phyloP scores from a whole-genome alignment of 2,888 invertebrate species.

The Eurois occulta region DNA sequence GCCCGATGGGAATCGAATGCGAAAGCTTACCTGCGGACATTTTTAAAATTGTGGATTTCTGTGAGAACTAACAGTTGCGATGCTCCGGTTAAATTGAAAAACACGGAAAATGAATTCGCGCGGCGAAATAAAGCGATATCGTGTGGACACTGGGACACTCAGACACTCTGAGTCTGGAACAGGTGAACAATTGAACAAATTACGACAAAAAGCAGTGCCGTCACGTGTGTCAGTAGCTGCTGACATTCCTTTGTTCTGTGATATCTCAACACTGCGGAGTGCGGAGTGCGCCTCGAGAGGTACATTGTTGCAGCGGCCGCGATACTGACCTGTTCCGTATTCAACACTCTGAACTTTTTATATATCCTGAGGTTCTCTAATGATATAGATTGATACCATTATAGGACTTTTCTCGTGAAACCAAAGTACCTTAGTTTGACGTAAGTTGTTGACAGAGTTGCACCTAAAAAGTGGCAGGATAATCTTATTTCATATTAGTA shows the following conservation, averaged over 20 bases:
- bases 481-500: neutral
- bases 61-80: slow-evolving; percentile 77
- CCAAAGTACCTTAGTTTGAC: neutral
- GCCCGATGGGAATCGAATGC: slow-evolving; percentile 84
- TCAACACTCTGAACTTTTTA: neutral
- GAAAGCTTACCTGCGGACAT: slow-evolving; percentile 77
- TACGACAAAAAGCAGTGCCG: slow-evolving; percentile 76
- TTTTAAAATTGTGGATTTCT: slow-evolving; percentile 81
- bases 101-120: slow-evolving; percentile 69
- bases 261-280: slow-evolving; percentile 18
- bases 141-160: neutral
- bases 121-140: slow-evolving; percentile 72
- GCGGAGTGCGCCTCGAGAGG: neutral
- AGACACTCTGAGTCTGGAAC: slow-evolving; percentile 56
- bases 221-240: slow-evolving; percentile 66
- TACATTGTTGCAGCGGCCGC: neutral
- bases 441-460: neutral
- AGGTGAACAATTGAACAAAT: slow-evolving; percentile 77
- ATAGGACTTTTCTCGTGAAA: neutral
- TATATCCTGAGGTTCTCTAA: neutral
- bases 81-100: slow-evolving; percentile 66
- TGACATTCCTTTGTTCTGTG: slow-evolving; percentile 38
- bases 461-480: neutral
- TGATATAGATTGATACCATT: neutral
- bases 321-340: neutral